A percentile compares a stretch with the other conserved stretches of the same genome.
Evolutionary conservation across 2,113 vertebrate species (phyloP).

Genomic region (Abramis brama): DNA sequence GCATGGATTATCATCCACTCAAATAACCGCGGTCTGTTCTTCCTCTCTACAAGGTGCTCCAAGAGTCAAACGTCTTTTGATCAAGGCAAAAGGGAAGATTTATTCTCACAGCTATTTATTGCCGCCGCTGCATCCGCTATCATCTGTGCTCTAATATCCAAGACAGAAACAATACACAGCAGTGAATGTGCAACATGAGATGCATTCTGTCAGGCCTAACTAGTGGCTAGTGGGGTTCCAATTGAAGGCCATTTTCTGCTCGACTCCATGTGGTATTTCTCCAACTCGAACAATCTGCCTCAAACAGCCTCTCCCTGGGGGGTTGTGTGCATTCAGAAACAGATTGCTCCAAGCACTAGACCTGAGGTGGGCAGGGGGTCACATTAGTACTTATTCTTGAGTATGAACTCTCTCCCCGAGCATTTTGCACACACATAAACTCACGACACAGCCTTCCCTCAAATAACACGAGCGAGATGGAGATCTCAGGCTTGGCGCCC

Average conservation of each 20-base stretch:
- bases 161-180: slow-evolving; percentile 22
- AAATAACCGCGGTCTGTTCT: background rate
- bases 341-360: slow-evolving; percentile 26
- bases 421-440: slow-evolving; percentile 27
- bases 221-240: slow-evolving; percentile 14
- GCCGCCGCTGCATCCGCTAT: background rate
- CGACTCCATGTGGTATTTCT: slow-evolving; percentile 36
- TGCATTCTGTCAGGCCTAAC: slow-evolving; percentile 33
- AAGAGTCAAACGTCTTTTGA: background rate
- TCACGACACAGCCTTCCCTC: background rate
- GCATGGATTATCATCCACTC: background rate
- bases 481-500: background rate
- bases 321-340: background rate
- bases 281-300: slow-evolving; percentile 31
- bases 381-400: slow-evolving; percentile 44
- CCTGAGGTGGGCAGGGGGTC: slow-evolving; percentile 37
- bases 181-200: slow-evolving; percentile 30
- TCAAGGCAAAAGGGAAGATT: slow-evolving; percentile 16
- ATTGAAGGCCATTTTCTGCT: slow-evolving; percentile 45
- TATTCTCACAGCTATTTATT: slow-evolving; percentile 27
- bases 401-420: slow-evolving; percentile 32
- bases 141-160: background rate
- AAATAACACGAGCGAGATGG: slow-evolving; percentile 7
- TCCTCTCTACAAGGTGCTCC: background rate
- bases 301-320: slow-evolving; percentile 22